These are phyloP conservation scores for Hafferia zeledoni DNA, from an alignment of 2,797 vertebrate species.

Conservation along the genomic window DNA sequence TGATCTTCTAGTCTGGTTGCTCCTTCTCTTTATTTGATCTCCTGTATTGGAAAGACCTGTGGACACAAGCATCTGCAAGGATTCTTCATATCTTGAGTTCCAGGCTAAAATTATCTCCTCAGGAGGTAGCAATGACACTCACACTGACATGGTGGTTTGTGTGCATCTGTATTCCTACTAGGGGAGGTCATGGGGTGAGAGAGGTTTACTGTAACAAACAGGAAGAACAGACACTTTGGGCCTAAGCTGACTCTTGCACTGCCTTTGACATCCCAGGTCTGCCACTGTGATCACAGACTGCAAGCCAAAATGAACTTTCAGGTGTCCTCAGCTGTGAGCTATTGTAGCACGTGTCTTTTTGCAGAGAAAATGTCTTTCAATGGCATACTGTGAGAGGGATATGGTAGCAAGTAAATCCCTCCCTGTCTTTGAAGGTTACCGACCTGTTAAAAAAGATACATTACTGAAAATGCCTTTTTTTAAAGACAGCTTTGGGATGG, in stretches of 20 bases:
- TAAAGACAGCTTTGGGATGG: background rate
- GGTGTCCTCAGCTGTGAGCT: background rate
- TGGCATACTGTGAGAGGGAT: background rate
- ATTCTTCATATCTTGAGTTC: background rate
- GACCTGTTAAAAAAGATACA: background rate
- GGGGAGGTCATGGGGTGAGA: background rate
- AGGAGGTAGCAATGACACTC: background rate
- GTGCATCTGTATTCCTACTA: background rate
- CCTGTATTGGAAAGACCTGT: background rate
- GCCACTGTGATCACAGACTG: background rate
- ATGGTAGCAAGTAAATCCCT: background rate
- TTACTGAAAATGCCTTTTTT: background rate
- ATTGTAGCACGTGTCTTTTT: background rate
- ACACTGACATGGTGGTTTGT: background rate
- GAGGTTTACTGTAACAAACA: background rate
- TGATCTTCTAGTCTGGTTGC: background rate
- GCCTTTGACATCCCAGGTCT: background rate
- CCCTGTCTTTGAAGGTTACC: background rate
- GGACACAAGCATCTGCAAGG: background rate
- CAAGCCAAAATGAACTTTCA: background rate
- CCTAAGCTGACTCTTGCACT: background rate
- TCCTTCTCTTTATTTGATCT: background rate
- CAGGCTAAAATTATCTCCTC: background rate
- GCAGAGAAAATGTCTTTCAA: background rate
- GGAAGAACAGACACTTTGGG: background rate